Evolutionary conservation across 1,140 invertebrate genomes (phyloP).

Genomic region (Drosophila nannoptera): DNA sequence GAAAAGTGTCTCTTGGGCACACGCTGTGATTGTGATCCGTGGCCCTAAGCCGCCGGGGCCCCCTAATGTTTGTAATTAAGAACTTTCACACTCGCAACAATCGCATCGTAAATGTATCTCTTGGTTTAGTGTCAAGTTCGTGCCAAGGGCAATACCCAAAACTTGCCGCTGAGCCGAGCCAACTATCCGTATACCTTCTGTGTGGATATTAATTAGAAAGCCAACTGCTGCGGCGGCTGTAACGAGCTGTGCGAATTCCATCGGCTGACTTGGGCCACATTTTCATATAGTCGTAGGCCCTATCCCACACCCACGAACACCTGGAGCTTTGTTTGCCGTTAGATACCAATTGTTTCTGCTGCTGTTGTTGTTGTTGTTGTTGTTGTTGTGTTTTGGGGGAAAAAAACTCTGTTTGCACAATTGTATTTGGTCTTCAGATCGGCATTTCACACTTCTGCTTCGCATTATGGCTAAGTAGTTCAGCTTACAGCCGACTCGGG

Average conservation of each 20-base stretch:
- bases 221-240: constrained; percentile 20
- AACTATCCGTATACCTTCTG: neutral
- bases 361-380: neutral
- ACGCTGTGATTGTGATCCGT: constrained; percentile 66
- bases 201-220: constrained; percentile 64
- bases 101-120: constrained; percentile 71
- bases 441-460: constrained; percentile 17
- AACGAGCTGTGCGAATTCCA: constrained; percentile 33
- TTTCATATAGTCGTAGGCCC: neutral
- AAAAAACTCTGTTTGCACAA: constrained; percentile 33
- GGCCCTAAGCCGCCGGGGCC: constrained; percentile 72
- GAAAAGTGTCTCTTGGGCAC: constrained; percentile 74
- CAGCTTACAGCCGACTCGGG: neutral
- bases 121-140: constrained; percentile 74
- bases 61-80: constrained; percentile 79
- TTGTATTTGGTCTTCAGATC: constrained; percentile 31
- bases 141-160: constrained; percentile 58
- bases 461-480: constrained; percentile 4
- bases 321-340: constrained; percentile 23
- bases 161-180: constrained; percentile 8
- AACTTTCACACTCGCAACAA: constrained; percentile 79
- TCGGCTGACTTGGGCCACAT: constrained; percentile 5
- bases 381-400: no score
- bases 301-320: constrained; percentile 7
- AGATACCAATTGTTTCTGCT: constrained; percentile 17